phyloP scores from a whole-genome alignment of 2,797 vertebrate species.

The Rhinella marina region DNA sequence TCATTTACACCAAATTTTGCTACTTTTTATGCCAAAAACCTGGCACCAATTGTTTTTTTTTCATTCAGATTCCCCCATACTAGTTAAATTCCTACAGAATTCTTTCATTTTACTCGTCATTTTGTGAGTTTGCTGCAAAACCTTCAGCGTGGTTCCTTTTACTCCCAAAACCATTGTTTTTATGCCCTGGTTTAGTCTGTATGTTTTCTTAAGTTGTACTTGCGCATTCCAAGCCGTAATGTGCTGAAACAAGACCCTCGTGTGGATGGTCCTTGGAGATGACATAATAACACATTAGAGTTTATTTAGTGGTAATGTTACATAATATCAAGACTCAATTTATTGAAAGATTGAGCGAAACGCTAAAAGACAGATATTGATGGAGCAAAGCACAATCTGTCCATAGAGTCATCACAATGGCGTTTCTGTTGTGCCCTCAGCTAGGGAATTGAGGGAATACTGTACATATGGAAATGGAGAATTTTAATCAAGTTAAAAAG shows the following conservation, averaged over 20 bases:
- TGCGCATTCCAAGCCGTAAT: conserved; percentile 48
- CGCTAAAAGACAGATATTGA: conserved; percentile 20
- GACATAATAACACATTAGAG: conserved; percentile 49
- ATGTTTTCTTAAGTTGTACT: conserved; percentile 63
- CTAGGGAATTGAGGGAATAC: background rate
- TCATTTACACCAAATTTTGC: too few species aligned
- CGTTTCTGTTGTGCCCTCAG: background rate
- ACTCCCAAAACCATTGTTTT: conserved; percentile 70
- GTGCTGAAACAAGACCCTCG: conserved; percentile 40
- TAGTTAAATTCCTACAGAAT: conserved; percentile 71
- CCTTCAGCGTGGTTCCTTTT: conserved; percentile 64
- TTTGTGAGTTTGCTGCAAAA: conserved; percentile 63
- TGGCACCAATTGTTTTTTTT: conserved; percentile 31
- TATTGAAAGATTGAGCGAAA: conserved; percentile 37
- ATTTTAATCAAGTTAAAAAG: background rate
- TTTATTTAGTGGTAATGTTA: conserved; percentile 44
- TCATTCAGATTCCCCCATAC: conserved; percentile 71
- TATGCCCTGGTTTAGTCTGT: conserved; percentile 65
- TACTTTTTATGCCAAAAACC: too few species aligned
- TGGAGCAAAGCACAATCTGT: conserved; percentile 19
- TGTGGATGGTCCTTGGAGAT: conserved; percentile 43
- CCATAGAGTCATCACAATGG: conserved; percentile 19
- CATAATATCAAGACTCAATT: conserved; percentile 36
- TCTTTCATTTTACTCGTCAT: conserved; percentile 66
- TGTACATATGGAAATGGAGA: background rate